Conservation (phyloP, 2,888 invertebrate genomes). For the Chorisops tibialis region DNA sequence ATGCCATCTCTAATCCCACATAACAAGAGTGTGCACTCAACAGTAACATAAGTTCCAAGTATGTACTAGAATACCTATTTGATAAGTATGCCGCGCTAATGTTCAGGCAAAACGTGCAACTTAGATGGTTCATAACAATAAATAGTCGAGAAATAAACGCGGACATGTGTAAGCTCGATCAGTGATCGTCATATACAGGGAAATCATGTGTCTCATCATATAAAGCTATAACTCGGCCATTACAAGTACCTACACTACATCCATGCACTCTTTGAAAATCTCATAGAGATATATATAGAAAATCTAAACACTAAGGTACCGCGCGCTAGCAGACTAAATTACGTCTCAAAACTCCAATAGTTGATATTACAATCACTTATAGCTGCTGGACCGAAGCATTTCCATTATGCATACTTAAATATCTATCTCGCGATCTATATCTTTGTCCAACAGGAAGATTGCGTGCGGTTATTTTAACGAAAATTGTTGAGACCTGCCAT, state of each 20-base stretch:
- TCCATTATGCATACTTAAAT: too few relatives aligned
- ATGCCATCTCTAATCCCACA: not conserved
- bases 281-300: not conserved
- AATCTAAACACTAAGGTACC: constrained; percentile 3
- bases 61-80: not conserved
- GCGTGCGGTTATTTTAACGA: too few relatives aligned
- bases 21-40: not conserved
- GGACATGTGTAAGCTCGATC: not conserved
- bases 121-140: constrained; percentile 21
- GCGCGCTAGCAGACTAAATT: not conserved
- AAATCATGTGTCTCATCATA: not conserved
- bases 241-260: too few relatives aligned
- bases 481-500: too few relatives aligned
- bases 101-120: not conserved
- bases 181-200: too few relatives aligned
- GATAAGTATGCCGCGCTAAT: too few relatives aligned
- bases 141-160: constrained; percentile 12
- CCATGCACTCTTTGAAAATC: not conserved
- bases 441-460: too few relatives aligned
- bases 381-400: too few relatives aligned
- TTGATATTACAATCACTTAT: too few relatives aligned
- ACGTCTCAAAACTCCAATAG: too few relatives aligned
- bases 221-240: not conserved
- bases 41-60: not conserved
- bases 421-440: too few relatives aligned